phyloP scores from a whole-genome alignment of 2,888 invertebrate species.

The Leptinotarsa rubiginosa region DNA sequence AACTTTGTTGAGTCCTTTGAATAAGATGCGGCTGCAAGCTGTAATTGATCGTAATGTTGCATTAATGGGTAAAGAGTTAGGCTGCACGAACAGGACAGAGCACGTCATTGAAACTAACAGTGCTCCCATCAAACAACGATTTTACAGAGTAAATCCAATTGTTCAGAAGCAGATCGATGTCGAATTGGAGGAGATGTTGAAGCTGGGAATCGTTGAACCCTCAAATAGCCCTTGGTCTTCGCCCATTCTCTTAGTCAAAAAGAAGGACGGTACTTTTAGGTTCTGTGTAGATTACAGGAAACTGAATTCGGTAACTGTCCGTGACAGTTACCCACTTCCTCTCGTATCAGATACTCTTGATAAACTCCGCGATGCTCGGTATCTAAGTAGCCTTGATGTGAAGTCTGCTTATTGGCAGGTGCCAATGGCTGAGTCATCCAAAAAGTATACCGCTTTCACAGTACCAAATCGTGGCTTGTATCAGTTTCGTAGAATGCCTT shows the following conservation, averaged over 20 bases:
- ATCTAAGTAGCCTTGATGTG: slow-evolving; percentile 36
- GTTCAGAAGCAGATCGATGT: slow-evolving; percentile 40
- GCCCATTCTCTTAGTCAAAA: slow-evolving; percentile 52
- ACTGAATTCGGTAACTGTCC: slow-evolving; percentile 51
- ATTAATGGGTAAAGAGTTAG: slow-evolving; percentile 13
- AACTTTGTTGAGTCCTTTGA: slow-evolving; percentile 1
- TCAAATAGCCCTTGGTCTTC: slow-evolving; percentile 54
- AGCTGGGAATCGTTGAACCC: slow-evolving; percentile 52
- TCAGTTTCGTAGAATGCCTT: slow-evolving; percentile 46
- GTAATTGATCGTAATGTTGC: slow-evolving; percentile 22
- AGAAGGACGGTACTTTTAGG: slow-evolving; percentile 19
- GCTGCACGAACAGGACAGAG: slow-evolving; percentile 10
- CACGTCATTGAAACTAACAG: slow-evolving; percentile 27
- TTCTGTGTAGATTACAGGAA: slow-evolving; percentile 29
- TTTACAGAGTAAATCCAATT: slow-evolving; percentile 44
- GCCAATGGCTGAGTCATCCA: slow-evolving; percentile 24
- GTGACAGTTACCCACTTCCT: slow-evolving; percentile 51
- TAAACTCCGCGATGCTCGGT: slow-evolving; percentile 49
- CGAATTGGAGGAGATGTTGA: slow-evolving; percentile 57
- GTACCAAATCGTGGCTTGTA: slow-evolving; percentile 30
- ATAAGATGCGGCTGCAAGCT: slow-evolving; percentile 2
- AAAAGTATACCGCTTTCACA: slow-evolving; percentile 29
- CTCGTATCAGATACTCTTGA: slow-evolving; percentile 50
- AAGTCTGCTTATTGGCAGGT: slow-evolving; percentile 41
- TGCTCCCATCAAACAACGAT: slow-evolving; percentile 46